phyloP scores from a whole-genome alignment of 2,113 vertebrate genomes.

The Plectropomus leopardus region DNA sequence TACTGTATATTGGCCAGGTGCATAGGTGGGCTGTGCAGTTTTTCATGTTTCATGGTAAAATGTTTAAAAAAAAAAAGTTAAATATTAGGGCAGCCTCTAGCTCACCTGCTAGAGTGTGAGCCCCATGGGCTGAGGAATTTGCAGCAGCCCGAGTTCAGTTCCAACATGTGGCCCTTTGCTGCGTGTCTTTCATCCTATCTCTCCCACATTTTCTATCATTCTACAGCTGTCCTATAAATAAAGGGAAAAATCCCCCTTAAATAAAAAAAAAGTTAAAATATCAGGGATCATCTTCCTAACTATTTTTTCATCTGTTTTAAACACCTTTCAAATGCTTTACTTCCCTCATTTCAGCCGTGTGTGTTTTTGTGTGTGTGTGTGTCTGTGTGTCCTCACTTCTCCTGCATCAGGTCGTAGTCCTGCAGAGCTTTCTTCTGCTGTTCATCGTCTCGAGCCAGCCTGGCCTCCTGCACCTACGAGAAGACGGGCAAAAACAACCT shows the following conservation, averaged over 20 bases:
- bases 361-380: conserved; percentile 5
- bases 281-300: neutral
- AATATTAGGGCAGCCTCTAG: too few relatives aligned
- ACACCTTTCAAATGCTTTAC: neutral
- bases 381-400: conserved; percentile 84
- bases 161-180: too few relatives aligned
- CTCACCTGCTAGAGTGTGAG: too few relatives aligned
- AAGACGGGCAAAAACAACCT: neutral
- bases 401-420: conserved; percentile 91
- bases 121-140: too few relatives aligned
- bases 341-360: neutral
- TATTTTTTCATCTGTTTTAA: neutral
- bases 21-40: neutral
- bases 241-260: too few relatives aligned
- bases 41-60: neutral
- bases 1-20: neutral
- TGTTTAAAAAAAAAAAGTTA: neutral
- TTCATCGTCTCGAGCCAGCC: conserved; percentile 89
- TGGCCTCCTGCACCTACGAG: conserved; percentile 88
- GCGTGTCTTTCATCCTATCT: too few relatives aligned
- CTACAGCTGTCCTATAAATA: too few relatives aligned
- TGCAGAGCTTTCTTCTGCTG: conserved; percentile 87
- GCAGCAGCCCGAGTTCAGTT: too few relatives aligned
- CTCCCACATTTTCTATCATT: too few relatives aligned
- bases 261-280: neutral